Evolutionary conservation across 2,888 invertebrate species (phyloP).

Genomic region (Amiota communis): DNA sequence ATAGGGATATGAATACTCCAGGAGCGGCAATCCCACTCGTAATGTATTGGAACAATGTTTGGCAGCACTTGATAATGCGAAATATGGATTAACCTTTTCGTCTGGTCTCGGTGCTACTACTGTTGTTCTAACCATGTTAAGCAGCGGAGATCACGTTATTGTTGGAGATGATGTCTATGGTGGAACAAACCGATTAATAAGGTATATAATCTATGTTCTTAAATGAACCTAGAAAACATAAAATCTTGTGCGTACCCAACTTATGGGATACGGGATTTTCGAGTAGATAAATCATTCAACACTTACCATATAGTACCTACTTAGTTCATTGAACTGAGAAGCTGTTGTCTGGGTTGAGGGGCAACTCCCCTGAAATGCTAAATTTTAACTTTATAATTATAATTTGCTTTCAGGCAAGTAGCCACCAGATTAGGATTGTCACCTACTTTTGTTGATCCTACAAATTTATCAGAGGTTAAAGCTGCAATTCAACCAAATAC

Average conservation of each 20-base stretch:
- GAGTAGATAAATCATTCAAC: too few relatives aligned
- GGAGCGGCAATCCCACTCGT: conserved; percentile 96
- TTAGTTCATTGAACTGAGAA: too few relatives aligned
- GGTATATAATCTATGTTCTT: neutral
- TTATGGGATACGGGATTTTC: too few relatives aligned
- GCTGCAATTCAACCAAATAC: conserved; percentile 86
- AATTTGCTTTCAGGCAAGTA: conserved; percentile 79
- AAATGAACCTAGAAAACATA: too few relatives aligned
- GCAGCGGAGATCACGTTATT: conserved; percentile 90
- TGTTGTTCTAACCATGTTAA: conserved; percentile 82
- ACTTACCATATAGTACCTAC: too few relatives aligned
- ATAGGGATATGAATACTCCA: conserved; percentile 91
- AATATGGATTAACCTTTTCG: conserved; percentile 86
- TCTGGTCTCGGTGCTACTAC: conserved; percentile 93
- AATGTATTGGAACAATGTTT: conserved; percentile 90
- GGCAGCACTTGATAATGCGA: conserved; percentile 91
- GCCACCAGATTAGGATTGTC: conserved; percentile 81
- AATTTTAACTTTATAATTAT: too few relatives aligned
- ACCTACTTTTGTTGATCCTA: conserved; percentile 85
- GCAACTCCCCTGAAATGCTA: too few relatives aligned
- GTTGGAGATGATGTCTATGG: conserved; percentile 96
- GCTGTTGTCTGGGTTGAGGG: too few relatives aligned
- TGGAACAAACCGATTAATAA: conserved; percentile 82
- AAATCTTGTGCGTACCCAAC: too few relatives aligned
- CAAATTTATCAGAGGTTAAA: conserved; percentile 78